These are phyloP conservation scores for Varecia variegata DNA, from an alignment of 2,797 vertebrate species.

Conservation along the genomic window DNA sequence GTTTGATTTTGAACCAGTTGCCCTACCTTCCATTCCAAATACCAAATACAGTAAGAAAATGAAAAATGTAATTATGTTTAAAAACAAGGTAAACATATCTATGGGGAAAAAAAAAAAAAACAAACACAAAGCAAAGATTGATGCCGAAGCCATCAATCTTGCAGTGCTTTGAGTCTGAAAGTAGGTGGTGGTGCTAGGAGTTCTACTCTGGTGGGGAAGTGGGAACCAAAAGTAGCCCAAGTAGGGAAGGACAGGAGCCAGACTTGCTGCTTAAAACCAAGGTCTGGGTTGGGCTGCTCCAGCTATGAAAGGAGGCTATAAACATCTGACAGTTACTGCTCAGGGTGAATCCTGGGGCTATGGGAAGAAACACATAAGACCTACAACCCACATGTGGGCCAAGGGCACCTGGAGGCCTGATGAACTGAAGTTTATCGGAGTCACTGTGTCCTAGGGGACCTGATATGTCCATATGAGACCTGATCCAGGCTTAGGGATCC, in stretches of 20 bases:
- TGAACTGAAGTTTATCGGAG: not conserved
- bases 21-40: not conserved
- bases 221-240: slow-evolving; percentile 2
- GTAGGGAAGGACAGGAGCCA: not conserved
- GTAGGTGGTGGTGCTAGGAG: not conserved
- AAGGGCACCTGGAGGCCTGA: not conserved
- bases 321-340: not conserved
- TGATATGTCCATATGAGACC: not conserved
- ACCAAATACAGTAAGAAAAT: slow-evolving; percentile 50
- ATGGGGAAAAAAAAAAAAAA: not conserved
- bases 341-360: not conserved
- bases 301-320: slow-evolving; percentile 5
- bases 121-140: not conserved
- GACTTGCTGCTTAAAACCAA: not conserved
- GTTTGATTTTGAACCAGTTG: slow-evolving; percentile 32
- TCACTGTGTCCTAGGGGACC: not conserved
- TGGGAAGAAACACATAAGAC: not conserved
- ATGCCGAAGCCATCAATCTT: not conserved
- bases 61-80: slow-evolving; percentile 32
- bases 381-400: not conserved
- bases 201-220: not conserved
- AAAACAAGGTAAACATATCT: slow-evolving; percentile 12
- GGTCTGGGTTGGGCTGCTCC: not conserved
- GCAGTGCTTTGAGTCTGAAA: not conserved
- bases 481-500: not conserved